Evolutionary conservation across 2,113 vertebrate genomes (phyloP), one percentile per base, ranked within the genome.

Genomic region (Amblyornis subalaris): DNA sequence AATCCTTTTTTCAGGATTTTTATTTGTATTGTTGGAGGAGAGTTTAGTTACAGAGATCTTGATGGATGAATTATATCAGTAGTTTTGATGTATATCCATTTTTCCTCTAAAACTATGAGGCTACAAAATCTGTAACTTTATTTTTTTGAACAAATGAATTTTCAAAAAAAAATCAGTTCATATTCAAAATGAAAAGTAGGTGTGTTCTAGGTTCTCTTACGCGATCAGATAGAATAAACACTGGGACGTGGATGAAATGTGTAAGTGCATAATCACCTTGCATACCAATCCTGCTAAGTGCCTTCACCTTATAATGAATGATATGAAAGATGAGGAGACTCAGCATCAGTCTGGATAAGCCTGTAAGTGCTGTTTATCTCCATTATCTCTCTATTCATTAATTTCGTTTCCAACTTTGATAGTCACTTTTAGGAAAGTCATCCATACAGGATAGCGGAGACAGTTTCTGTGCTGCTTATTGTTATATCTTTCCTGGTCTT

Each of bases 401-500:
- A 81, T 92, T 94, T 95, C 0, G 7, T 74, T 92, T 88, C 51
- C 81, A 5, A 38, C 36, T 90, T 93, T 42, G 55, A 65, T 36
- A 0, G 1, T 86, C 40, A 72, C 28, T 94, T 91, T 74, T 74
- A 86, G 40, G 40, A 90, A 84, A 61, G 51, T 85, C 36, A 70
- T 88, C 57, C 45, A 22, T 53, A 86, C n/a, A 60, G 45, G 51
- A 48, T 25, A 88, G 53, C 23, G 51, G 92, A 72, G 79, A 84
- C 33, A 10, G 31, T 55, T 58, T 78, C 73, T 58, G 3, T 58
- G 7, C 26, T 57, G 26, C 28, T 33, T 71, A 24, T 82, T 77
- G 93, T 91, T 29, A 13, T 53, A 31, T 82, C 80, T 95, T 92
- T 95, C 89, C 78, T 67, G 90, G 65, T 83, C 71, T 89, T 86